phyloP scores from a whole-genome alignment of 2,888 invertebrate species.

The Augochlorella aurata region DNA sequence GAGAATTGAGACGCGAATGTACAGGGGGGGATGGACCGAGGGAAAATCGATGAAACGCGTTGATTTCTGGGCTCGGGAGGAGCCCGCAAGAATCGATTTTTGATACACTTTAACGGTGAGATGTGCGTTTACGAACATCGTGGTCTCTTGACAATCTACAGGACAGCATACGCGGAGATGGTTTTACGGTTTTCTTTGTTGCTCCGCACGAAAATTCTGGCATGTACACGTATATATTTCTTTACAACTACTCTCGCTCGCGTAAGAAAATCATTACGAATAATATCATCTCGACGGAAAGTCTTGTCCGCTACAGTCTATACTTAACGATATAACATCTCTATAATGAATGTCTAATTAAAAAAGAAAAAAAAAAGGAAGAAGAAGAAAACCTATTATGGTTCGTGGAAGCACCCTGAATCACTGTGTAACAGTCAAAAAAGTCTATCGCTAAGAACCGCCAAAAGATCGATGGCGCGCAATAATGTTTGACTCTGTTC shows the following conservation, averaged over 20 bases:
- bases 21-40: neutral
- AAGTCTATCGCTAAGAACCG: slow-evolving; percentile 45
- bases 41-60: slow-evolving; percentile 4
- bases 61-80: slow-evolving; percentile 29
- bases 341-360: slow-evolving; percentile 61
- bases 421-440: slow-evolving; percentile 72
- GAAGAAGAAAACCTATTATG: slow-evolving; percentile 60
- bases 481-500: slow-evolving; percentile 28
- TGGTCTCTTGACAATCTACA: slow-evolving; percentile 22
- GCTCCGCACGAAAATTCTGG: neutral
- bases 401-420: slow-evolving; percentile 80
- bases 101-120: slow-evolving; percentile 30
- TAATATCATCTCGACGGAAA: slow-evolving; percentile 70
- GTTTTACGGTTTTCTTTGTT: slow-evolving; percentile 1
- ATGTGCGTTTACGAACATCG: slow-evolving; percentile 39
- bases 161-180: slow-evolving; percentile 16
- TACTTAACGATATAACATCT: slow-evolving; percentile 62
- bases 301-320: slow-evolving; percentile 74
- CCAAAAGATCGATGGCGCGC: slow-evolving; percentile 33
- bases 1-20: slow-evolving; percentile 46
- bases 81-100: slow-evolving; percentile 21
- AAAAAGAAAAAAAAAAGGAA: slow-evolving; percentile 6
- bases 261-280: slow-evolving; percentile 54
- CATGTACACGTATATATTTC: slow-evolving; percentile 14
- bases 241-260: slow-evolving; percentile 55